Conservation (phyloP, 2,888 invertebrate genomes). For the Xanthia icteritia region DNA sequence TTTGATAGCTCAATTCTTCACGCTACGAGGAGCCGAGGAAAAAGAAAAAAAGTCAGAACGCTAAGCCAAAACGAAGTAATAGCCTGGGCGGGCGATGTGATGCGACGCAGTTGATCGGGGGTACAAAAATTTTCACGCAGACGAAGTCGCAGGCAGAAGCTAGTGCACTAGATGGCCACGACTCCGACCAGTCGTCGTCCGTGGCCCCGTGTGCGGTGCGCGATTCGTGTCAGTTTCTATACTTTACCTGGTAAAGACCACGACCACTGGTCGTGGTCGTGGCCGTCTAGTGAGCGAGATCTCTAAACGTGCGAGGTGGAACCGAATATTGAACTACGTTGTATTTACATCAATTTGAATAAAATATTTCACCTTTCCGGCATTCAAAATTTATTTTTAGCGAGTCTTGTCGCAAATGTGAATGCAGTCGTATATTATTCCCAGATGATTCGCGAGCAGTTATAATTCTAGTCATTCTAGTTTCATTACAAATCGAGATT, state of each 20-base stretch:
- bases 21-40: not conserved
- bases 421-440: slow-evolving; percentile 45
- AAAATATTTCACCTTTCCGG: slow-evolving; percentile 26
- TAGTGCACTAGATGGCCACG: not conserved
- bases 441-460: slow-evolving; percentile 34
- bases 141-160: not conserved
- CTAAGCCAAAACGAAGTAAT: not conserved
- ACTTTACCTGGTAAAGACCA: no score
- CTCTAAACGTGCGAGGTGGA: not conserved
- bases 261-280: no score
- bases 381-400: slow-evolving; percentile 41
- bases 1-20: not conserved
- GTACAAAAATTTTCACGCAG: not conserved
- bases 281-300: no score
- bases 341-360: slow-evolving; percentile 30
- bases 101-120: not conserved
- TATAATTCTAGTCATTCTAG: slow-evolving; percentile 57
- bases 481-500: slow-evolving; percentile 50
- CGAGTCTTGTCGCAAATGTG: slow-evolving; percentile 40
- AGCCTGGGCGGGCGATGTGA: not conserved
- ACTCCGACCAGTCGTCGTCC: no score
- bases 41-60: not conserved
- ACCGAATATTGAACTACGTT: slow-evolving; percentile 9
- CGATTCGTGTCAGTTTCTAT: no score
- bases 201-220: no score